Conservation (phyloP, 2,113 vertebrate species). For the Chlorodrepanis virens region DNA sequence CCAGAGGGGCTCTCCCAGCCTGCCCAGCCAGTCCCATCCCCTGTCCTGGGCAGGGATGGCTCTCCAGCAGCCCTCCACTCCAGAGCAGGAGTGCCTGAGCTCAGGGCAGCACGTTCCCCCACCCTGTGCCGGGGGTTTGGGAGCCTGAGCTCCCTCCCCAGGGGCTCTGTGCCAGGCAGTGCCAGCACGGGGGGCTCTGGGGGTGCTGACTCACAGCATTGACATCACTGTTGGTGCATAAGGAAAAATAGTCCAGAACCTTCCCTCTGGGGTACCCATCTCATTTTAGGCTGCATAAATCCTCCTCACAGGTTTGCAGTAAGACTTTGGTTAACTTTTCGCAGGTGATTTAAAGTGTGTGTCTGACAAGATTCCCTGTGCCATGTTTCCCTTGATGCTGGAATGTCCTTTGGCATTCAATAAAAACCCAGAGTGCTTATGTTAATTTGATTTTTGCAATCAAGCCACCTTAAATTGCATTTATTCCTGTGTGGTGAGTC, state of each 20-base stretch:
- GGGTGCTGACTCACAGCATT: neutral
- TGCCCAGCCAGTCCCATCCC: fast-evolving
- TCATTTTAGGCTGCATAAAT: neutral
- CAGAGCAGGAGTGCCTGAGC: neutral
- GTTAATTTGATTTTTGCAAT: conserved; percentile 29
- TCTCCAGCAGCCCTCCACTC: neutral
- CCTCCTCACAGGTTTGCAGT: neutral
- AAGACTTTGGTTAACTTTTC: neutral
- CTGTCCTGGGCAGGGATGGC: neutral
- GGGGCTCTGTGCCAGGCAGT: neutral
- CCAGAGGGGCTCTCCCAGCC: too few species aligned
- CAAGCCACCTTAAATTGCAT: neutral
- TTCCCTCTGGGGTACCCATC: neutral
- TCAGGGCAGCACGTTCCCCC: too few species aligned
- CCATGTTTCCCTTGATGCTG: neutral
- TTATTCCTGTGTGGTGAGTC: conserved; percentile 25
- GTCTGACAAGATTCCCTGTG: neutral
- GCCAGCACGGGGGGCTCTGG: neutral
- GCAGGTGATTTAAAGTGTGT: neutral
- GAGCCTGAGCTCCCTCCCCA: neutral
- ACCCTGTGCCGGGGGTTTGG: neutral
- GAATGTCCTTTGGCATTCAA: conserved; percentile 16
- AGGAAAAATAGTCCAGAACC: neutral
- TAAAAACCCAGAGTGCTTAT: neutral
- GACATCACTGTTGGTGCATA: neutral